Evolutionary conservation across 2,888 invertebrate genomes (phyloP).

Genomic region (Conus canariensis): DNA sequence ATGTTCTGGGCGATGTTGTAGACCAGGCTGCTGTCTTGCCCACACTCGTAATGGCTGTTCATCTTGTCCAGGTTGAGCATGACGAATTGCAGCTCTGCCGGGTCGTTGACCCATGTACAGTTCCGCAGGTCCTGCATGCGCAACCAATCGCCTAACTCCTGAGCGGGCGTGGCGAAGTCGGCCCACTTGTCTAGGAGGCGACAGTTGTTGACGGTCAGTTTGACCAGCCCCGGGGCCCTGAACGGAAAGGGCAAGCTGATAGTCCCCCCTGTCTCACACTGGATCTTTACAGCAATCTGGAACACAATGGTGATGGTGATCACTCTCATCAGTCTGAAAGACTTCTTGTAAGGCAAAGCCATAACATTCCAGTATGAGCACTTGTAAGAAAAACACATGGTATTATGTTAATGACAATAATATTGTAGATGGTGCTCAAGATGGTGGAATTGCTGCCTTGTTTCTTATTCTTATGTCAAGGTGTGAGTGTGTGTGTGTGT

Average conservation of each 20-base stretch:
- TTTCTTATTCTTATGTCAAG: no score
- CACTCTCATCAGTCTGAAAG: not conserved
- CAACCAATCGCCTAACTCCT: slow-evolving; percentile 36
- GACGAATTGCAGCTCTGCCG: not conserved
- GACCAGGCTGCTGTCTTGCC: slow-evolving; percentile 48
- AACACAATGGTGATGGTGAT: not conserved
- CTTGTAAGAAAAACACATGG: not conserved
- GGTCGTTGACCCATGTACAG: slow-evolving; percentile 44
- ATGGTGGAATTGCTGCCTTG: no score
- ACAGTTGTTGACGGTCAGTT: slow-evolving; percentile 41
- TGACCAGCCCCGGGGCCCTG: slow-evolving; percentile 46
- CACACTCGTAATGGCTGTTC: slow-evolving; percentile 47
- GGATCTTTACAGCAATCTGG: slow-evolving; percentile 35
- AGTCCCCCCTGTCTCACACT: slow-evolving; percentile 41
- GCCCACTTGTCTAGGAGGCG: slow-evolving; percentile 42
- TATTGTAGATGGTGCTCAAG: no score
- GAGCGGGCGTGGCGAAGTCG: slow-evolving; percentile 39
- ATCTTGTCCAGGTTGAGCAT: slow-evolving; percentile 23
- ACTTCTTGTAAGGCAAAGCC: not conserved
- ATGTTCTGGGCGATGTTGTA: not conserved
- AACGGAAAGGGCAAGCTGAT: slow-evolving; percentile 49
- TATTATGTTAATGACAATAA: not conserved
- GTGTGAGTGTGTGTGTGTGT: no score
- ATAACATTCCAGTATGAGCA: not conserved
- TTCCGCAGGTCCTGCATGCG: slow-evolving; percentile 43